These are phyloP conservation scores for Heteromormyrus szaboi DNA, from an alignment of 2,797 vertebrate species.

Conservation along the genomic window DNA sequence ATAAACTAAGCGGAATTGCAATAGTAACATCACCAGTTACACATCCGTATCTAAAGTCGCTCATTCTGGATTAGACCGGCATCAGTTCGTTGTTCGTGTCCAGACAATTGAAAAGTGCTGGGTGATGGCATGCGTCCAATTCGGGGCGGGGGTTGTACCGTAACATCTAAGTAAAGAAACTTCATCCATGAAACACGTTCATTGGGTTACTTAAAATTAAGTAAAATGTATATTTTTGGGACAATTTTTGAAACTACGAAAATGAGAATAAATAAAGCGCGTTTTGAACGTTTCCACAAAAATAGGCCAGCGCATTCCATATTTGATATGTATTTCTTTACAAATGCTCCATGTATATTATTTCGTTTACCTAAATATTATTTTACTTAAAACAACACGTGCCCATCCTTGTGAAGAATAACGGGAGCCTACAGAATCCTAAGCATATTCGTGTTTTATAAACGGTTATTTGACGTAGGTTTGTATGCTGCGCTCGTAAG, in stretches of 20 bases:
- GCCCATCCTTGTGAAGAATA: background rate
- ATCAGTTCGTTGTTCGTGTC: background rate
- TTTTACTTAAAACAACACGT: background rate
- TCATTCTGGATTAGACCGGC: background rate
- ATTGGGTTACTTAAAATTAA: background rate
- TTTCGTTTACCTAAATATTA: background rate
- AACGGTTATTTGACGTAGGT: background rate
- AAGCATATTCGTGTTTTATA: background rate
- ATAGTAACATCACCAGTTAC: background rate
- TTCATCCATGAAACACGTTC: background rate
- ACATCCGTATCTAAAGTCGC: background rate
- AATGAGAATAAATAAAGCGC: background rate
- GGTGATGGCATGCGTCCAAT: background rate
- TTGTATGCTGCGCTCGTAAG: background rate
- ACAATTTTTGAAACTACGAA: background rate
- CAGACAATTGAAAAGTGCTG: background rate
- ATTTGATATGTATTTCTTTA: background rate
- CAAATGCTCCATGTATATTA: background rate
- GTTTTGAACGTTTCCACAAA: background rate
- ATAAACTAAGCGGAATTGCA: background rate
- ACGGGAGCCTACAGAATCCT: background rate
- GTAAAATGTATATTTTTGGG: background rate
- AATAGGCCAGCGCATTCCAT: background rate
- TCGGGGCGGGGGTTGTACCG: background rate
- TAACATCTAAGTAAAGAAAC: background rate